A percentile compares a stretch with the other conserved stretches of the same genome.
phyloP scores from a whole-genome alignment of 1,140 invertebrate species.

The Sipha flava region DNA sequence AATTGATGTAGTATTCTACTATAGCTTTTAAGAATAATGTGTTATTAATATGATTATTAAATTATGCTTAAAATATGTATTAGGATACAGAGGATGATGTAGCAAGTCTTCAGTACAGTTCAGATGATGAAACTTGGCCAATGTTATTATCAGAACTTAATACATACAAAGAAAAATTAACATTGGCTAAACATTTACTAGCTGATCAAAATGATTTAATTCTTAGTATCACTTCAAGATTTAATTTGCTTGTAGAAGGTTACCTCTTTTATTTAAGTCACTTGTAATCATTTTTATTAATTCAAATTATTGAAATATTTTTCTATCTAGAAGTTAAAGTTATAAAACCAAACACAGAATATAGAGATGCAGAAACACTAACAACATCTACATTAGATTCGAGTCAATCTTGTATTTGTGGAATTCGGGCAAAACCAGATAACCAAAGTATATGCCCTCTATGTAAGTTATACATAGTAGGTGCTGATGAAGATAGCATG shows the following conservation, averaged over 20 bases:
- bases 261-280: too few species aligned
- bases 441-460: constrained; percentile 25
- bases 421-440: background rate
- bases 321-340: background rate
- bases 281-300: too few species aligned
- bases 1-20: too few species aligned
- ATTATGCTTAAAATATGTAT: background rate
- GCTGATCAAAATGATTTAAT: constrained; percentile 12
- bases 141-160: constrained; percentile 24
- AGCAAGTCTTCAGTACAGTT: background rate
- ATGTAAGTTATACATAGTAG: constrained; percentile 12
- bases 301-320: background rate
- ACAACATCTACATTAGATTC: background rate
- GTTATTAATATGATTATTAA: too few species aligned
- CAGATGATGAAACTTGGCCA: constrained; percentile 9
- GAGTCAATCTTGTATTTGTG: background rate
- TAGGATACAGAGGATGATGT: background rate
- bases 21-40: too few species aligned
- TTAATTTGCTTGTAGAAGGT: constrained; percentile 17
- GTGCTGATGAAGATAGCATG: background rate
- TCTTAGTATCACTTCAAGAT: background rate
- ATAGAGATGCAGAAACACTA: constrained; percentile 23
- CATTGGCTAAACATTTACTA: constrained; percentile 16
- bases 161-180: constrained; percentile 22
- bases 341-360: background rate